phyloP scores from a whole-genome alignment of 2,888 invertebrate genomes.

The Bembecia ichneumoniformis region DNA sequence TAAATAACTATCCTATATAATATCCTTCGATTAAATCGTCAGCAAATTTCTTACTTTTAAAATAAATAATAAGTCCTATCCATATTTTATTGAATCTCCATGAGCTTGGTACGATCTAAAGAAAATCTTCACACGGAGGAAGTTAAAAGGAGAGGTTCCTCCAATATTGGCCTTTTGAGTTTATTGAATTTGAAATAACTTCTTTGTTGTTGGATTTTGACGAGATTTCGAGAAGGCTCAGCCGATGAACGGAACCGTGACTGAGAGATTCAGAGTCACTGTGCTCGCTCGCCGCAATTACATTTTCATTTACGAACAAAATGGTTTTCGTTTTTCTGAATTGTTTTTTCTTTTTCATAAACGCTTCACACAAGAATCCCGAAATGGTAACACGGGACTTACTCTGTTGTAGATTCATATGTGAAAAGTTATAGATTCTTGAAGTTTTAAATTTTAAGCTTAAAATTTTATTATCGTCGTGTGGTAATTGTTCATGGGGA shows the following conservation, averaged over 20 bases:
- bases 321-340: neutral
- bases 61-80: constrained; percentile 1
- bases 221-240: constrained; percentile 11
- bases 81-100: neutral
- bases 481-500: too few relatives aligned
- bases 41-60: too few relatives aligned
- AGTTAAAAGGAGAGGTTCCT: constrained; percentile 27
- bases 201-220: constrained; percentile 26
- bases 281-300: neutral
- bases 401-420: too few relatives aligned
- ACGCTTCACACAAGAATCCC: too few relatives aligned
- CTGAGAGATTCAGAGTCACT: neutral
- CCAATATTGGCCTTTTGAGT: constrained; percentile 28
- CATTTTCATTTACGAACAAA: neutral
- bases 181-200: constrained; percentile 32
- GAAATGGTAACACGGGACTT: too few relatives aligned
- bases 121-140: constrained; percentile 23
- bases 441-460: too few relatives aligned
- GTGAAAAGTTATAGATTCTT: too few relatives aligned
- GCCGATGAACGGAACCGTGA: constrained; percentile 3
- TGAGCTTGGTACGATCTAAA: constrained; percentile 1
- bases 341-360: too few relatives aligned
- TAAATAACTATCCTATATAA: too few relatives aligned
- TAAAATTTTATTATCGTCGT: too few relatives aligned
- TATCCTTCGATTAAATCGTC: too few relatives aligned